Percentiles rank a stretch among this genome's conserved stretches.
These are phyloP conservation scores for Kryptolebias marmoratus DNA, from an alignment of 2,113 vertebrate genomes.

Conservation along the genomic window DNA sequence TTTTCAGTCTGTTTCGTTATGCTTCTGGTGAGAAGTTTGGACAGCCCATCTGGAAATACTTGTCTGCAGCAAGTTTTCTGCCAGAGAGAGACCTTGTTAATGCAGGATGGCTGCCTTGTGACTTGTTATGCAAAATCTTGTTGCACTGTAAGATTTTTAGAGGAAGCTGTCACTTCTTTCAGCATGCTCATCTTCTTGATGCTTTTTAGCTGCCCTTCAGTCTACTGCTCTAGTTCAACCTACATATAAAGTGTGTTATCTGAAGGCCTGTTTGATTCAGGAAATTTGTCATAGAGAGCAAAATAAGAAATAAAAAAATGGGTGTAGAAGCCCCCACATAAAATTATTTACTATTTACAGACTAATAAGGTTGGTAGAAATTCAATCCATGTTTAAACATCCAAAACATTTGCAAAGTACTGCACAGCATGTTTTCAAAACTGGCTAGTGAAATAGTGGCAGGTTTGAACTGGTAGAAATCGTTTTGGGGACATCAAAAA, in stretches of 20 bases:
- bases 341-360: neutral
- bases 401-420: neutral
- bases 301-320: neutral
- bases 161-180: slow-evolving; percentile 2
- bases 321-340: no score
- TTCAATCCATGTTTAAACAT: neutral
- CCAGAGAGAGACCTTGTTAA: slow-evolving; percentile 1
- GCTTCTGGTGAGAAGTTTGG: slow-evolving; percentile 29
- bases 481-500: neutral
- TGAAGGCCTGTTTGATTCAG: neutral
- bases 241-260: neutral
- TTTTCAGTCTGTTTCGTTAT: slow-evolving; percentile 23
- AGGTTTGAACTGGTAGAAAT: neutral
- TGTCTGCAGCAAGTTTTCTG: slow-evolving; percentile 4
- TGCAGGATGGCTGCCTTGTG: slow-evolving; percentile 8
- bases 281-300: neutral
- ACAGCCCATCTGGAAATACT: slow-evolving; percentile 13
- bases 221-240: neutral
- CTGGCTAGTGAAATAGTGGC: neutral
- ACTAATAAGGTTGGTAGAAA: neutral
- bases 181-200: neutral
- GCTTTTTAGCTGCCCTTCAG: neutral
- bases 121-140: slow-evolving; percentile 5
- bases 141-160: neutral
- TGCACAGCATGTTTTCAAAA: neutral